These are phyloP conservation scores for Dicycla oo DNA, from an alignment of 2,888 invertebrate genomes.

Conservation along the genomic window DNA sequence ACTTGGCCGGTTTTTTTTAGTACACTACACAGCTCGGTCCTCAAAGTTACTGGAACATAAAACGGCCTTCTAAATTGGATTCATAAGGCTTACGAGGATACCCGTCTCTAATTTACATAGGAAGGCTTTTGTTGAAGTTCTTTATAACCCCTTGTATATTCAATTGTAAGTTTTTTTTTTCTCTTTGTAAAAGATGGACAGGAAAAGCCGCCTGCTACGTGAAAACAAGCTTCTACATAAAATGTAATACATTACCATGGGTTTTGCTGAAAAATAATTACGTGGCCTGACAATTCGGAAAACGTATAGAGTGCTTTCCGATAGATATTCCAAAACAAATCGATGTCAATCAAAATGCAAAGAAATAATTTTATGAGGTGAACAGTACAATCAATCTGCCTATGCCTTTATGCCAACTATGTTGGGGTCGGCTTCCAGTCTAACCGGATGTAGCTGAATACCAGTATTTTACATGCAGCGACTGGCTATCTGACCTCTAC, in stretches of 20 bases:
- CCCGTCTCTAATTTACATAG: constrained; percentile 60
- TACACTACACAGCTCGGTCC: constrained; percentile 12
- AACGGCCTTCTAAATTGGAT: constrained; percentile 57
- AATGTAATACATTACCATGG: not conserved
- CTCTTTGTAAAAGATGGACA: constrained; percentile 12
- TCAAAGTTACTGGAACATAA: constrained; percentile 49
- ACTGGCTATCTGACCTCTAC: no score
- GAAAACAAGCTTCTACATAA: not conserved
- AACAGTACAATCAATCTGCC: no score
- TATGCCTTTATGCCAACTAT: no score
- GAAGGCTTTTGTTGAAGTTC: constrained; percentile 59
- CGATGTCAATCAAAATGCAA: not conserved
- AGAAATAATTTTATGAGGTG: not conserved
- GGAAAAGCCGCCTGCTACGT: not conserved
- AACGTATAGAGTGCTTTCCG: not conserved
- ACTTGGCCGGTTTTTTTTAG: no score
- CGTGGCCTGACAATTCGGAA: not conserved
- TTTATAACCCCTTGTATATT: constrained; percentile 47
- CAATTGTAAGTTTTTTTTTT: constrained; percentile 45
- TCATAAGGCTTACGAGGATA: constrained; percentile 54
- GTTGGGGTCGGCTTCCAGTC: no score
- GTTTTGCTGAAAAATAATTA: constrained; percentile 19
- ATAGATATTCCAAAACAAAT: not conserved
- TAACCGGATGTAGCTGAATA: no score
- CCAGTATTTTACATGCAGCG: no score